These are phyloP conservation scores for Tachypleus tridentatus DNA, from an alignment of 1,140 invertebrate species.

Conservation along the genomic window DNA sequence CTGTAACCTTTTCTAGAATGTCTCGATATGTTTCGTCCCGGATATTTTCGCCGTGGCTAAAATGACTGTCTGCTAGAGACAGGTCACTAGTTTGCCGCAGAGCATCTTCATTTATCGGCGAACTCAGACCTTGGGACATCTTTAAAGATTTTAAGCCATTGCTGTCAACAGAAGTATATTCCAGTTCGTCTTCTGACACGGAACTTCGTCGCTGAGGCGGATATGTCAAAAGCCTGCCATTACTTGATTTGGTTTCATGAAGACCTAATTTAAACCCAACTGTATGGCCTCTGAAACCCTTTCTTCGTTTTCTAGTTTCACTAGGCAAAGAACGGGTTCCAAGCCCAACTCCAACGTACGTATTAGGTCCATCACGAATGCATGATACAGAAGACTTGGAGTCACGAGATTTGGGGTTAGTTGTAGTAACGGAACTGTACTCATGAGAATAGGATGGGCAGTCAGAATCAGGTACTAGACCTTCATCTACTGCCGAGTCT, in stretches of 20 bases:
- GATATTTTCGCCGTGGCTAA: conserved; percentile 26
- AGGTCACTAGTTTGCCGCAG: conserved; percentile 27
- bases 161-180: conserved; percentile 27
- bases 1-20: conserved; percentile 17
- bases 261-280: no score
- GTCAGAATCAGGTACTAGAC: no score
- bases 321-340: no score
- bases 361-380: no score
- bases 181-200: conserved; percentile 24
- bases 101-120: conserved; percentile 24
- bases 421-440: no score
- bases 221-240: conserved; percentile 29
- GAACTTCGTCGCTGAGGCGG: conserved; percentile 28
- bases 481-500: no score
- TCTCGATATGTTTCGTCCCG: conserved; percentile 26
- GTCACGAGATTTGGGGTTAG: no score
- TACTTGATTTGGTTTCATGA: neutral
- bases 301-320: no score
- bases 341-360: no score
- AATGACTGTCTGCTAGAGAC: conserved; percentile 30
- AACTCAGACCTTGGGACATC: conserved; percentile 5
- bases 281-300: no score
- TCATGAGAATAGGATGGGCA: no score
- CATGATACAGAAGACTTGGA: no score
- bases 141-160: conserved; percentile 30